These are phyloP conservation scores for Polydrusus cervinus DNA, from an alignment of 2,888 invertebrate species.

Conservation along the genomic window DNA sequence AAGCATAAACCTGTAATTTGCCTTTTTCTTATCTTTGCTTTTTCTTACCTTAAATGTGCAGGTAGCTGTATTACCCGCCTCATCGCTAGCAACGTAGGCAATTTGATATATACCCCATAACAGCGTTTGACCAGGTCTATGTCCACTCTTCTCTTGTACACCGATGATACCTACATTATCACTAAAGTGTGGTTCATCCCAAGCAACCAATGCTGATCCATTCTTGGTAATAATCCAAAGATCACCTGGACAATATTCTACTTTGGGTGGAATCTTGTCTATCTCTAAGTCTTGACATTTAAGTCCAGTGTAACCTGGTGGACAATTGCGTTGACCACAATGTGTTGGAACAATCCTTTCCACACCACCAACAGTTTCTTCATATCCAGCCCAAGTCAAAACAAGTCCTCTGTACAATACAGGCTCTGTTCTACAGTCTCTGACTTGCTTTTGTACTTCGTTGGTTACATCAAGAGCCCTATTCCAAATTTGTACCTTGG, in stretches of 20 bases:
- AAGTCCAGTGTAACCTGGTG: conserved; percentile 88
- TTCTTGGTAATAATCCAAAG: conserved; percentile 95
- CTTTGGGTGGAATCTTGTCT: conserved; percentile 82
- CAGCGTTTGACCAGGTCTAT: conserved; percentile 89
- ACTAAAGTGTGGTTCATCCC: conserved; percentile 94
- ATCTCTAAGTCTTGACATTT: conserved; percentile 85
- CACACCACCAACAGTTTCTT: conserved; percentile 90
- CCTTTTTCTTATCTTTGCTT: too few relatives aligned
- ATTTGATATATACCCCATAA: conserved; percentile 95
- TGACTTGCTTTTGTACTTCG: conserved; percentile 94
- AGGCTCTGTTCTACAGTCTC: conserved; percentile 93
- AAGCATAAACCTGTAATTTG: too few relatives aligned
- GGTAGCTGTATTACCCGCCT: conserved; percentile 91
- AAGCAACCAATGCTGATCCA: conserved; percentile 90
- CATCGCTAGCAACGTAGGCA: conserved; percentile 94
- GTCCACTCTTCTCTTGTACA: conserved; percentile 89
- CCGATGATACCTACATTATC: conserved; percentile 89
- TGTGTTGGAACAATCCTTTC: conserved; percentile 93
- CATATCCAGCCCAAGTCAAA: conserved; percentile 95
- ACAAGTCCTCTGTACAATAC: conserved; percentile 90
- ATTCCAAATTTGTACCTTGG: conserved; percentile 96
- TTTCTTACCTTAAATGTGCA: conserved; percentile 86
- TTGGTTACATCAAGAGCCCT: conserved; percentile 92
- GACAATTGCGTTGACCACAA: conserved; percentile 92
- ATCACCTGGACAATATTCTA: conserved; percentile 94